Base-by-base conservation (phyloP, 2,113 vertebrate genomes). In the Leptocoma aspasia region DNA sequence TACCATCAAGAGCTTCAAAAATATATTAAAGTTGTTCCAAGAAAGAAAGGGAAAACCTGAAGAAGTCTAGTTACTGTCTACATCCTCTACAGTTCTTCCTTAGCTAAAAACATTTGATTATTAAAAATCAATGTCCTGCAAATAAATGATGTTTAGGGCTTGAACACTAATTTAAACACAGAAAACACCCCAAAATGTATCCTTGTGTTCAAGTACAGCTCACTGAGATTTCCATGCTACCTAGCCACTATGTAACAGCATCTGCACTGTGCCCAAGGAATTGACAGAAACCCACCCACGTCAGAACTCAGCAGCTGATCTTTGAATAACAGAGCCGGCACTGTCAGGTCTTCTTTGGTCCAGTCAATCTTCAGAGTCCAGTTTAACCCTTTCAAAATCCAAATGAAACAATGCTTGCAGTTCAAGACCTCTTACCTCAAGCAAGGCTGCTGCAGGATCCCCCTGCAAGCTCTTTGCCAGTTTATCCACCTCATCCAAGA, bases 401-500 rank as follows among this genome's bases (percentile, higher is more conserved):
- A 71, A 64, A 52, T 5, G 9, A 77, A 89, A 50, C 15, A n/a
- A 4, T 9, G 23, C 20, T 39, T 76, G 28, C n/a, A 44, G 39
- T 92, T 56, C 42, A 45, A 24, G 35, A 39, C 33, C 95, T 97
- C 97, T 98, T 87, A 99, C 99, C 99, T 99, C 99, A 9, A 99
- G 98, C 82, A 99, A 97, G 35, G 99, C 99, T 50, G 99, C 99
- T 18, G 99, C 99, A 44, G 99, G 99, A 76, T 99, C 99, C 16
- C 99, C 99, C 77, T 99, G 99, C 21, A 99, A 97, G 75, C 99
- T 99, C 95, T 99, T 99, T 4, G 99, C 99, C 56, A 99, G 98
- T 92, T 99, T 99, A 97, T 99, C 99, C 57, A 99, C 99, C 90
- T 99, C 99, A 49, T 99, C 99, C 76, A 99, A 92, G 10, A 99